These are phyloP conservation scores for Mythimna loreyi DNA, from an alignment of 2,888 invertebrate species.

Conservation along the genomic window DNA sequence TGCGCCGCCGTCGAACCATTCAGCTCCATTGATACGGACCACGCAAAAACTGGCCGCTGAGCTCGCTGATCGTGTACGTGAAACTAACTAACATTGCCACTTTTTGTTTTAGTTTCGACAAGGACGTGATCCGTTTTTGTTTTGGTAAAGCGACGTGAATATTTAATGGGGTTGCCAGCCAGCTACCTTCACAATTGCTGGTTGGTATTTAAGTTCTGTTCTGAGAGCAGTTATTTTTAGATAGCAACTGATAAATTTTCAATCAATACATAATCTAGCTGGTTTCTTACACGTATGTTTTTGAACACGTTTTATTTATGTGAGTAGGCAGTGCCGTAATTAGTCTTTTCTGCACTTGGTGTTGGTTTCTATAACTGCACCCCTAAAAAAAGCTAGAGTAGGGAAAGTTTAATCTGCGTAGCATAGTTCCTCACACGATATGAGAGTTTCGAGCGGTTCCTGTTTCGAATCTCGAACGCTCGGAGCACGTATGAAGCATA, in stretches of 20 bases:
- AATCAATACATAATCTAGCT: not conserved
- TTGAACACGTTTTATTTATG: not conserved
- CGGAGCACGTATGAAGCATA: too few species aligned
- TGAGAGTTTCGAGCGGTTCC: too few species aligned
- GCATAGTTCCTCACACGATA: too few species aligned
- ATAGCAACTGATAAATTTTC: constrained; percentile 4
- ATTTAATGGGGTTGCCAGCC: constrained; percentile 75
- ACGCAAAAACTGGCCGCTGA: constrained; percentile 80
- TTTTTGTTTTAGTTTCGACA: constrained; percentile 78
- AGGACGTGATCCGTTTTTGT: constrained; percentile 86
- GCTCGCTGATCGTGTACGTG: constrained; percentile 75
- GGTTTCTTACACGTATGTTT: not conserved
- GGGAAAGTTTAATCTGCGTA: too few species aligned
- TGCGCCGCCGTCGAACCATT: constrained; percentile 78
- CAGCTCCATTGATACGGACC: constrained; percentile 86
- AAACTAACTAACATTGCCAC: constrained; percentile 79
- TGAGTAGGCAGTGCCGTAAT: too few species aligned
- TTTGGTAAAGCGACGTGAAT: constrained; percentile 76
- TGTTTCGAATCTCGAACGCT: too few species aligned
- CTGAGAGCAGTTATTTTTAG: constrained; percentile 46
- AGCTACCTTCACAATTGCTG: constrained; percentile 22
- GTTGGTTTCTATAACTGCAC: too few species aligned
- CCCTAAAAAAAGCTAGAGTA: too few species aligned
- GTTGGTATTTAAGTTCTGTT: constrained; percentile 23
- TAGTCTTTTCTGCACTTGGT: too few species aligned